phyloP scores from a whole-genome alignment of 1,140 invertebrate genomes.

The Drosophila parabipectinata region DNA sequence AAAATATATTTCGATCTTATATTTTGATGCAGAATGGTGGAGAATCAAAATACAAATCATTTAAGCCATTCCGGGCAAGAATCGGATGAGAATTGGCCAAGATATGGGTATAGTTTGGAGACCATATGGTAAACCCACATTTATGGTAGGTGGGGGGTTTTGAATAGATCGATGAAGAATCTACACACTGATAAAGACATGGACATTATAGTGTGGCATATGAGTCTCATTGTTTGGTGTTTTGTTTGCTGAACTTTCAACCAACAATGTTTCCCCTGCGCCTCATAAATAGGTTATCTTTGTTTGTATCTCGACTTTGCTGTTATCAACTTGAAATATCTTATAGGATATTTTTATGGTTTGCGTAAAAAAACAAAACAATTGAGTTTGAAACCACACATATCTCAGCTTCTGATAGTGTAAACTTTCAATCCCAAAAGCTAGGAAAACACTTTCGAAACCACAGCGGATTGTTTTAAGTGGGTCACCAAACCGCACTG shows the following conservation, averaged over 20 bases:
- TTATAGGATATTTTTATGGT: not conserved
- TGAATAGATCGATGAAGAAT: too few relatives aligned
- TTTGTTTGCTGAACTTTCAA: not conserved
- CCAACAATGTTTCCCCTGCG: not conserved
- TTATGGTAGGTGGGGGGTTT: too few relatives aligned
- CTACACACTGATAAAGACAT: too few relatives aligned
- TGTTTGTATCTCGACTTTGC: not conserved
- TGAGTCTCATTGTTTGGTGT: too few relatives aligned
- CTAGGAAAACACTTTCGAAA: conserved; percentile 39
- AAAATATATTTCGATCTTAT: too few relatives aligned
- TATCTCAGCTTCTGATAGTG: not conserved
- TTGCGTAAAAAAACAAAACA: not conserved
- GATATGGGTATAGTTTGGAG: not conserved
- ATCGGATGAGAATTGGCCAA: too few relatives aligned
- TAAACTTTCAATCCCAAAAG: not conserved
- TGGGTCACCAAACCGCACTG: conserved; percentile 47
- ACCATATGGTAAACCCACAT: not conserved
- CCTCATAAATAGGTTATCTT: not conserved
- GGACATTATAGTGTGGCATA: too few relatives aligned
- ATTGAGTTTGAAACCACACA: not conserved
- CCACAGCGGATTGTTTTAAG: conserved; percentile 29
- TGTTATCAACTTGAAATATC: not conserved
- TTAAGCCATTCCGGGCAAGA: too few relatives aligned
- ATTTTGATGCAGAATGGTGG: too few relatives aligned
- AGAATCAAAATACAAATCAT: too few relatives aligned